These are phyloP conservation scores for Aspidiotus destructor DNA, from an alignment of 2,888 invertebrate species.

Conservation along the genomic window DNA sequence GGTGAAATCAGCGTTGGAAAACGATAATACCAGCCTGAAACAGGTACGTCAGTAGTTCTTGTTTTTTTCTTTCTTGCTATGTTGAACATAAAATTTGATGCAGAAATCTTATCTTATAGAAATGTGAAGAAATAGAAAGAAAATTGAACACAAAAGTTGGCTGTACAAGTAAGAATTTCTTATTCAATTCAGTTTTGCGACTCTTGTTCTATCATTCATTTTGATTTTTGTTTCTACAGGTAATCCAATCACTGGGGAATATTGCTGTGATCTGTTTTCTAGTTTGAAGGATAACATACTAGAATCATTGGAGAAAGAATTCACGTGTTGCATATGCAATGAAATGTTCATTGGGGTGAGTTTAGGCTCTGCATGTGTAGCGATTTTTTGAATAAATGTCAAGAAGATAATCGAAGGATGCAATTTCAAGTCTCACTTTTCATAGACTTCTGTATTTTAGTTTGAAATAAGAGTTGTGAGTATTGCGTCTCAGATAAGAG, in stretches of 20 bases:
- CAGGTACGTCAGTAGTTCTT: background rate
- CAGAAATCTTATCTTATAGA: background rate
- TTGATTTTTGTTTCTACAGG: background rate
- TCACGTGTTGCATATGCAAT: slow-evolving; percentile 24
- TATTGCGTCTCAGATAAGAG: background rate
- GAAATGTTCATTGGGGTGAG: slow-evolving; percentile 21
- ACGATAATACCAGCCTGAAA: background rate
- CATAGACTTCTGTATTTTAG: no score
- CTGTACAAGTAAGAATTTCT: background rate
- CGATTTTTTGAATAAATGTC: background rate
- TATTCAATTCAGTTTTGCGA: background rate
- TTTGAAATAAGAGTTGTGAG: no score
- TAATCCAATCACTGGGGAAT: background rate
- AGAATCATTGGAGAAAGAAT: slow-evolving; percentile 22
- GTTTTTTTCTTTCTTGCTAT: background rate
- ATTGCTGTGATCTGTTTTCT: background rate
- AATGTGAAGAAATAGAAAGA: background rate
- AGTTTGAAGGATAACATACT: background rate
- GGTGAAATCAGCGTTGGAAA: background rate
- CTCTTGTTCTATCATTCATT: background rate
- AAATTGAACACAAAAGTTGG: background rate
- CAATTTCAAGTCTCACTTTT: no score
- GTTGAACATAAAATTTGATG: background rate
- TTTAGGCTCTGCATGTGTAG: background rate
- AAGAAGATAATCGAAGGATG: no score